A percentile compares a stretch with the other conserved stretches of the same genome.
Conservation (phyloP, 2,888 invertebrate genomes). For the Falcaria lacertinaria region DNA sequence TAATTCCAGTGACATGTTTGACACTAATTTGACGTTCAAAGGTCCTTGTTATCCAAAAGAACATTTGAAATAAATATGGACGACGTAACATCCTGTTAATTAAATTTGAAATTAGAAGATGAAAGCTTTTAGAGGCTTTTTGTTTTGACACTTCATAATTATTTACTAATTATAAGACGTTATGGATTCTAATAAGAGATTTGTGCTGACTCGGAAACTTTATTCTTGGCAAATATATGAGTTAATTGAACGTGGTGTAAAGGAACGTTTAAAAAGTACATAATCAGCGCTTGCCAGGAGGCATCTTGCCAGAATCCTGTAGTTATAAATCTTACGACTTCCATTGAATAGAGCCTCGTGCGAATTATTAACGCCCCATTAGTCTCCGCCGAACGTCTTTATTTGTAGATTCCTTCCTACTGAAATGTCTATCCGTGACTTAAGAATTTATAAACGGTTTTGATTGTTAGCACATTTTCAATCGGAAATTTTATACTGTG, state of each 20-base stretch:
- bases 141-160: constrained; percentile 36
- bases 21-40: constrained; percentile 25
- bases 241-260: constrained; percentile 40
- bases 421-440: constrained; percentile 44
- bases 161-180: constrained; percentile 27
- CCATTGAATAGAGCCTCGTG: constrained; percentile 70
- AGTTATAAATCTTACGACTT: constrained; percentile 70
- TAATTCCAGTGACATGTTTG: constrained; percentile 18
- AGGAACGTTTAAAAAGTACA: constrained; percentile 54
- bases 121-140: constrained; percentile 33
- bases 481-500: too few relatives aligned
- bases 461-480: constrained; percentile 3
- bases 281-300: constrained; percentile 68
- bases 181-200: constrained; percentile 17
- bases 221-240: constrained; percentile 5
- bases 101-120: constrained; percentile 34
- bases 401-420: constrained; percentile 59
- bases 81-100: constrained; percentile 28
- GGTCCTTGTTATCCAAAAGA: constrained; percentile 13
- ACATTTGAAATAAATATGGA: constrained; percentile 21
- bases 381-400: constrained; percentile 67
- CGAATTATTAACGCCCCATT: constrained; percentile 76
- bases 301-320: constrained; percentile 74
- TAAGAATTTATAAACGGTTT: constrained; percentile 44
- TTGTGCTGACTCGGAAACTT: constrained; percentile 8